Conservation (phyloP, 2,888 invertebrate genomes). For the Acanthoscelides obtectus region DNA sequence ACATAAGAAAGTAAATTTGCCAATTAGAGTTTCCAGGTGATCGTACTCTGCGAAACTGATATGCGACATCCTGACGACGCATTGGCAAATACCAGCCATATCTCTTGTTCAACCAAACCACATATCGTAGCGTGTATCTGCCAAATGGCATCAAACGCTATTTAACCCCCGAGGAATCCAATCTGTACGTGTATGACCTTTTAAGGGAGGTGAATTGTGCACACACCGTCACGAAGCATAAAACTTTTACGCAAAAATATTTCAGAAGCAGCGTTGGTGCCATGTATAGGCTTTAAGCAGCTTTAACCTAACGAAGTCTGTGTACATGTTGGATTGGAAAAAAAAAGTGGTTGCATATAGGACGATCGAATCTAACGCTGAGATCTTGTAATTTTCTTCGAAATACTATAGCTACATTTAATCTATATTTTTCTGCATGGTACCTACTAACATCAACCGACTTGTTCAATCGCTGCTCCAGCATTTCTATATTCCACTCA, state of each 20-base stretch:
- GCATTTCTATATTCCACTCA: too few species aligned
- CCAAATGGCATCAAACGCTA: not conserved
- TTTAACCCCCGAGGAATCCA: not conserved
- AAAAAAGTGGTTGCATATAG: not conserved
- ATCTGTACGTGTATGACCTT: not conserved
- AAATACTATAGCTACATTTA: too few species aligned
- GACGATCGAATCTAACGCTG: not conserved
- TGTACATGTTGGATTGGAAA: not conserved
- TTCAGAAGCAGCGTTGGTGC: not conserved
- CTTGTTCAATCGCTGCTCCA: too few species aligned
- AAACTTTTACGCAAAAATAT: not conserved
- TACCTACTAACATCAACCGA: too few species aligned
- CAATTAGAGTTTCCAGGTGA: too few species aligned
- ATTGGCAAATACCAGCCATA: too few species aligned
- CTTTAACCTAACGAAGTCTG: not conserved
- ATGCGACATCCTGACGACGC: too few species aligned
- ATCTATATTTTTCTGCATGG: too few species aligned
- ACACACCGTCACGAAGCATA: not conserved
- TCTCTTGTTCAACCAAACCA: too few species aligned
- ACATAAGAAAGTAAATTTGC: too few species aligned
- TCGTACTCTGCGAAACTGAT: too few species aligned
- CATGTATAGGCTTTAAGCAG: not conserved
- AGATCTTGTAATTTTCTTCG: not conserved
- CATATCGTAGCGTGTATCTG: not conserved
- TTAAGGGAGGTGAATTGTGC: not conserved